phyloP scores from a whole-genome alignment of 2,888 invertebrate genomes.

The Dichetophora obliterata region DNA sequence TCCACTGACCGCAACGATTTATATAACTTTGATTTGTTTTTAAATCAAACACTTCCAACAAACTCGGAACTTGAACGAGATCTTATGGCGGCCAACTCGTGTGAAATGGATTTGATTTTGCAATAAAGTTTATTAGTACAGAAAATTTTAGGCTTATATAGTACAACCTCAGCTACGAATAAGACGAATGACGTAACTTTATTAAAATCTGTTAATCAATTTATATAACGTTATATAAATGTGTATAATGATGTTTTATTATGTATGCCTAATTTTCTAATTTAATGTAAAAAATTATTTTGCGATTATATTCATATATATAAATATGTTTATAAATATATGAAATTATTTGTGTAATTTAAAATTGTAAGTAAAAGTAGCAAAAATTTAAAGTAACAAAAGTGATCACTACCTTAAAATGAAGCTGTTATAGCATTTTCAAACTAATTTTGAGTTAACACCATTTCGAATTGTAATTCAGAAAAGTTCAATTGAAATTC shows the following conservation, averaged over 20 bases:
- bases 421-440: no score
- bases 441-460: no score
- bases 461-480: no score
- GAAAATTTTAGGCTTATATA: background rate
- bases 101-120: slow-evolving; percentile 61
- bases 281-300: slow-evolving; percentile 25
- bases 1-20: slow-evolving; percentile 54
- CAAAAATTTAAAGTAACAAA: background rate
- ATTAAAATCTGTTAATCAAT: background rate
- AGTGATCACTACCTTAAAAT: background rate
- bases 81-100: slow-evolving; percentile 61
- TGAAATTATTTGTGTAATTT: background rate
- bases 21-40: slow-evolving; percentile 62
- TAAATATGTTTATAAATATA: background rate
- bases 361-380: background rate
- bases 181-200: background rate
- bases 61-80: slow-evolving; percentile 57
- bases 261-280: slow-evolving; percentile 21
- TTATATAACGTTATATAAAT: background rate
- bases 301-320: background rate
- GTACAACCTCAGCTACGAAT: background rate
- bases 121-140: slow-evolving; percentile 50
- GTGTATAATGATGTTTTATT: slow-evolving; percentile 19
- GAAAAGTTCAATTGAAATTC: no score
- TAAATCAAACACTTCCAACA: slow-evolving; percentile 57